A percentile compares a stretch with the other conserved stretches of the same genome.
phyloP scores from a whole-genome alignment of 2,797 vertebrate species.

The Clarias laeviceps region DNA sequence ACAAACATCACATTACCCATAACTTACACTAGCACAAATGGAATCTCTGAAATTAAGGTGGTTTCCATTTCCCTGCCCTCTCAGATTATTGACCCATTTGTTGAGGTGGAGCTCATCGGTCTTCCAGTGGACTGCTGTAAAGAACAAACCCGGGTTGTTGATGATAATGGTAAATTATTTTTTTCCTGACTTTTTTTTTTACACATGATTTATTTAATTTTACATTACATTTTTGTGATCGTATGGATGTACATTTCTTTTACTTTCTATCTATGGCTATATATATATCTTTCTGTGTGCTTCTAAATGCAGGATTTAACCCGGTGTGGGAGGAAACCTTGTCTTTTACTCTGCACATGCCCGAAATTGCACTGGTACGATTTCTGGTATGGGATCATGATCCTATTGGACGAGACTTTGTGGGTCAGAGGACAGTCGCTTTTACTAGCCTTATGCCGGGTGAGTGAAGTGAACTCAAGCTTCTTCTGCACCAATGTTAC shows the following conservation, averaged over 20 bases:
- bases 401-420: conserved; percentile 95
- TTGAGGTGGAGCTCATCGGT: conserved; percentile 98
- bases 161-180: conserved; percentile 88
- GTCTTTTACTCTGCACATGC: conserved; percentile 96
- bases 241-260: background rate
- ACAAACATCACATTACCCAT: background rate
- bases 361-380: conserved; percentile 90
- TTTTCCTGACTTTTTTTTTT: too few species aligned
- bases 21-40: background rate
- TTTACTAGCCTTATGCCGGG: conserved; percentile 96
- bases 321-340: conserved; percentile 98
- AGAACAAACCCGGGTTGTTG: conserved; percentile 95
- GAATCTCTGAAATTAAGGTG: background rate
- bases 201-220: too few species aligned
- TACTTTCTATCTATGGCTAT: background rate
- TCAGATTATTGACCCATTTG: conserved; percentile 98
- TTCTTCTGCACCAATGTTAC: background rate
- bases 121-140: conserved; percentile 95
- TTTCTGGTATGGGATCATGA: conserved; percentile 99
- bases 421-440: conserved; percentile 94
- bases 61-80: background rate
- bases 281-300: background rate
- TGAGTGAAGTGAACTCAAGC: conserved; percentile 50
- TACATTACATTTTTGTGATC: too few species aligned
- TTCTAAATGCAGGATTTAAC: conserved; percentile 85